Percentiles rank a stretch among this genome's conserved stretches.
Evolutionary conservation across 2,888 invertebrate genomes (phyloP).

Genomic region (Metalampra italica): DNA sequence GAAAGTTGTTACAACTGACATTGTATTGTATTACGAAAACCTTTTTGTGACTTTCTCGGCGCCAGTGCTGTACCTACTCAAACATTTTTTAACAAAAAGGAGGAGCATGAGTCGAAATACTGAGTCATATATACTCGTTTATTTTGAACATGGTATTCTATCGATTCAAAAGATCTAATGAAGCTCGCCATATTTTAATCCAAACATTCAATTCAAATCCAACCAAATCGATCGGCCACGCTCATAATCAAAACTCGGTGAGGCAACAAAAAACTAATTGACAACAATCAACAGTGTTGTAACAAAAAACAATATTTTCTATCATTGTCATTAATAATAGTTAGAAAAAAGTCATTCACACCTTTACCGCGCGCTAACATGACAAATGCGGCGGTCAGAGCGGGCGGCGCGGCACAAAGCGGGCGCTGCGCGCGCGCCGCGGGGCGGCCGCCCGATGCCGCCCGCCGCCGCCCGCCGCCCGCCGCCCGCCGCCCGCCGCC

Average conservation of each 20-base stretch:
- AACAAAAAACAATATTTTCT: conserved; percentile 75
- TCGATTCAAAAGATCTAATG: conserved; percentile 50
- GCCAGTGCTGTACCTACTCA: neutral
- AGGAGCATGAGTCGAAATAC: too few species aligned
- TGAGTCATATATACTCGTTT: too few species aligned
- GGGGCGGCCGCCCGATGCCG: conserved; percentile 70
- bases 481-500: conserved; percentile 49
- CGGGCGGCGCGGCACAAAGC: conserved; percentile 19
- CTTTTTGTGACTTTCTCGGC: conserved; percentile 24
- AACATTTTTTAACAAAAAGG: too few species aligned
- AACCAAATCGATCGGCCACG: conserved; percentile 65
- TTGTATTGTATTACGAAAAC: conserved; percentile 29
- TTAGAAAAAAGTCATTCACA: conserved; percentile 76
- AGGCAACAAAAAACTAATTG: conserved; percentile 72
- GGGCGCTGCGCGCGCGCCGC: conserved; percentile 54
- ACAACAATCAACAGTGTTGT: conserved; percentile 72
- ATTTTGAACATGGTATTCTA: neutral
- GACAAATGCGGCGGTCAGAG: conserved; percentile 72
- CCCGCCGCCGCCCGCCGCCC: conserved; percentile 52
- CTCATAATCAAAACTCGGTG: conserved; percentile 56
- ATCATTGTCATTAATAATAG: conserved; percentile 75
- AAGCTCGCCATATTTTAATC: conserved; percentile 65
- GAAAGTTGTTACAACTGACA: conserved; percentile 31
- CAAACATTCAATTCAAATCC: conserved; percentile 70
- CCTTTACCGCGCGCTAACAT: conserved; percentile 74